Base-by-base conservation (phyloP, 2,113 vertebrate species). In the Clarias magur region DNA sequence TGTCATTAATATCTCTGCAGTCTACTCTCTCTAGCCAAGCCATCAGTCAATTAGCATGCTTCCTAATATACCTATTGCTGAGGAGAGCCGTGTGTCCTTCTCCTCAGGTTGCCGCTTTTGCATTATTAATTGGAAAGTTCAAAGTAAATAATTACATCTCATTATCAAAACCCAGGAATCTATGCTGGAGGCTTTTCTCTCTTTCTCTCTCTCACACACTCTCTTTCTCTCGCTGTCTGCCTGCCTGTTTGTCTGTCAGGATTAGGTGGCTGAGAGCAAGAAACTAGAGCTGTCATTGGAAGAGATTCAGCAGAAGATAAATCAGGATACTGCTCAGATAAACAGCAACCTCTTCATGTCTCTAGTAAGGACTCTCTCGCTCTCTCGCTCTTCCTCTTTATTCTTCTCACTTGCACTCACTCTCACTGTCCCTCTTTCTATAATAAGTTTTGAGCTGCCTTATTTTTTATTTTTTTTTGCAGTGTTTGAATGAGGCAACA, bases 331-430 rank as follows among this genome's bases (percentile, higher is more conserved):
- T 87, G 93, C 96, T 88, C 97, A 98, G 93, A 97, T 97, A 91
- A 97, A 97, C 93, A 98, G 96, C 93, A 99, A 97, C 90, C 97
- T 98, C 91, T 96, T 97, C 94, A 99, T 99, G 98, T 96, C 96
- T 91, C 88, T 96, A 94, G 98, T 99, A 93, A 88, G 95, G 90
- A 56, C 54, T 9, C 34, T 60, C 83, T 42, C 48, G 72, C 0
- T 83, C 48, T 70, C 65, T 57, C 60, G 42, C 25, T 48, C 60
- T 65, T 12, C n/a, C 23, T 60, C 30, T 42, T 8, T 48, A 48
- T 48, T 48, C 48, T 48, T 10, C 42, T 82, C 16, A 57, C 21
- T 75, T 63, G 8, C 16, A 17, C 25, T 10, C 27, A 11, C 16
- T 25, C 27, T 56, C 25, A 7, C 42, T 38, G 17, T 62, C 15